Evolutionary conservation across 2,797 vertebrate genomes (phyloP), one percentile per base, ranked within the genome.

Genomic region (Denticeps clupeoides): DNA sequence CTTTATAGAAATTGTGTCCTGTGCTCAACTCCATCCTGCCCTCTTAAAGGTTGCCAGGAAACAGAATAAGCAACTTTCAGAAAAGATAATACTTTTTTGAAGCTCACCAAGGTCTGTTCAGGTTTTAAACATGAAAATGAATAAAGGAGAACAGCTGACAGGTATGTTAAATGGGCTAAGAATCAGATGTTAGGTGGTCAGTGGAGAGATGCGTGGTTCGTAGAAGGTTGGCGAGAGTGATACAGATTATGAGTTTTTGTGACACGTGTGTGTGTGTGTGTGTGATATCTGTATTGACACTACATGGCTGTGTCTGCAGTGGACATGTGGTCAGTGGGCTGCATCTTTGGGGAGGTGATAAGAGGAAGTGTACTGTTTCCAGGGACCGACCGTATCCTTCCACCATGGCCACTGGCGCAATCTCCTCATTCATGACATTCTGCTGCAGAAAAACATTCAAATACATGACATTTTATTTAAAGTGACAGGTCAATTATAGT

Each of bases 301-400:
- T 78, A 71, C 81, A 68, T 74, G 74, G 84, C 51, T 58, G 29
- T 54, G 77, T 78, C 81, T 82, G 69, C 83, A 97, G 93, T 97
- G 88, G 93, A 97, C 87, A 95, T 97, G 90, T 97, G 91, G 93
- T 97, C 93, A 82, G 87, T 94, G 70, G 93, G 93, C 85, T 97
- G 93, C 87, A 96, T 97, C 89, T 93, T 93, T 94, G 94, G 92
- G 82, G 93, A 97, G 81, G 89, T 97, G 86, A 90, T 96, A 84
- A 96, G 89, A 91, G 92, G 91, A 71, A 87, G 86, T 69, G 93
- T 97, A 81, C 86, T 98, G 78, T 97, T 97, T 80, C 90, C 90
- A 50, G 93, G 93, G 77, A 95, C 87, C 70, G 93, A 97, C 82
- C 92, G 90, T 95, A 97, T 96, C 93, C 92, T 97, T 96, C 64